These are phyloP conservation scores for Baryphthengus martii DNA, from an alignment of 2,113 vertebrate species.

Conservation along the genomic window DNA sequence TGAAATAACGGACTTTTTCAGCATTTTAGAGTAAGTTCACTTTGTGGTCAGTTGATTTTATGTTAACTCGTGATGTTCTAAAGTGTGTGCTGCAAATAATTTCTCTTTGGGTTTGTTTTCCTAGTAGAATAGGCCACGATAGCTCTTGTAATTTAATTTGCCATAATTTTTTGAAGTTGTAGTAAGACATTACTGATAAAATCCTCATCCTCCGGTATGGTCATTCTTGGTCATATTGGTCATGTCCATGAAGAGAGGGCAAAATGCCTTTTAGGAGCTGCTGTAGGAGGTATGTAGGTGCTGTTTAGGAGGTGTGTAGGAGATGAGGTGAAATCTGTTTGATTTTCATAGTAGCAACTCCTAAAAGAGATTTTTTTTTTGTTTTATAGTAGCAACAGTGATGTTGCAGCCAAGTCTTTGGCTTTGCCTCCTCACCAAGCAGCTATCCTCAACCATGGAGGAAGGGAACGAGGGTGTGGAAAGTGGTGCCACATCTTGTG, in stretches of 20 bases:
- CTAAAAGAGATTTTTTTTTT: background rate
- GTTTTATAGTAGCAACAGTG: background rate
- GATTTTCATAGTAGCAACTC: background rate
- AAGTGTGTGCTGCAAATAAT: background rate
- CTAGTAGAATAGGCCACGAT: background rate
- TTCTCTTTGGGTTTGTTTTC: background rate
- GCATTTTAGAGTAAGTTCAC: slow-evolving; percentile 93
- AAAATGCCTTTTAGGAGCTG: background rate
- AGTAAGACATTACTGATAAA: background rate
- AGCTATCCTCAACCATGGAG: background rate
- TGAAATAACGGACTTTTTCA: slow-evolving; percentile 97
- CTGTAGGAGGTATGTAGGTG: no score
- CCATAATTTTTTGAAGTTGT: background rate
- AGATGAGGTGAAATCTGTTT: no score
- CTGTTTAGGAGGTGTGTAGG: no score
- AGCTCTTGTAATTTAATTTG: background rate
- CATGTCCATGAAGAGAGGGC: background rate
- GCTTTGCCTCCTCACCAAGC: background rate
- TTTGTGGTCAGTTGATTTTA: background rate
- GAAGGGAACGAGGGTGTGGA: background rate
- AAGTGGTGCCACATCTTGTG: background rate
- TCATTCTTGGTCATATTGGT: background rate
- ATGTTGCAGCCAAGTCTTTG: background rate
- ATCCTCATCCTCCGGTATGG: background rate
- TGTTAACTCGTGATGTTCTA: background rate